Evolutionary conservation across 2,797 vertebrate species (phyloP).

Genomic region (Notoglanidium macrostoma): DNA sequence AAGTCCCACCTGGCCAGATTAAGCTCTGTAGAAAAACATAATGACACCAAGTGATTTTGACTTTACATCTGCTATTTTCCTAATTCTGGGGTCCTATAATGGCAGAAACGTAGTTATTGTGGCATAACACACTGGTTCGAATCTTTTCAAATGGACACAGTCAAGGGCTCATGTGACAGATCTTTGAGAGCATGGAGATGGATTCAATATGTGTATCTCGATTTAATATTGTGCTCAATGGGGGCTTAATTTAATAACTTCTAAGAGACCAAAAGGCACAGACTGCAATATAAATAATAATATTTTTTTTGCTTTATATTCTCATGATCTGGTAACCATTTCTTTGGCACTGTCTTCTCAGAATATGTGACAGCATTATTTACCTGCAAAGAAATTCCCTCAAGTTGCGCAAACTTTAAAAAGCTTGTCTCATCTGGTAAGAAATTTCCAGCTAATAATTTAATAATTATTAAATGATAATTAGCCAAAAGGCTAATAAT

Average conservation of each 20-base stretch:
- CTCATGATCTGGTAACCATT: constrained; percentile 1
- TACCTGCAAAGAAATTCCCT: neutral
- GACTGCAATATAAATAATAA: neutral
- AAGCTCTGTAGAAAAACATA: constrained; percentile 20
- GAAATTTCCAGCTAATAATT: neutral
- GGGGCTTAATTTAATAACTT: neutral
- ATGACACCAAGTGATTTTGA: constrained; percentile 27
- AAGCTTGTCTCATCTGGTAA: neutral
- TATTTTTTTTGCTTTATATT: neutral
- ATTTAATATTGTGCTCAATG: neutral
- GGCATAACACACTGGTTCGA: neutral
- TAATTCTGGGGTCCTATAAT: constrained; percentile 4
- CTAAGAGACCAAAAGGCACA: neutral
- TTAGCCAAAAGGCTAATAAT: neutral
- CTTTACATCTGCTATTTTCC: constrained; percentile 8
- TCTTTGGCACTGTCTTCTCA: neutral
- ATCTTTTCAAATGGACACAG: neutral
- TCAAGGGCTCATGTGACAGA: neutral
- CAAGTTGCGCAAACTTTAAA: neutral
- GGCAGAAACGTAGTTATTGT: neutral
- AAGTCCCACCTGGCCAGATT: constrained; percentile 15
- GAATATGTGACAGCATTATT: neutral
- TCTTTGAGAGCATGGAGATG: neutral
- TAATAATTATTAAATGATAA: too few relatives aligned
- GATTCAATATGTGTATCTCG: neutral